Evolutionary conservation across 2,888 invertebrate genomes (phyloP), one percentile per base, ranked within the genome.

Genomic region (Drosophila rubida): DNA sequence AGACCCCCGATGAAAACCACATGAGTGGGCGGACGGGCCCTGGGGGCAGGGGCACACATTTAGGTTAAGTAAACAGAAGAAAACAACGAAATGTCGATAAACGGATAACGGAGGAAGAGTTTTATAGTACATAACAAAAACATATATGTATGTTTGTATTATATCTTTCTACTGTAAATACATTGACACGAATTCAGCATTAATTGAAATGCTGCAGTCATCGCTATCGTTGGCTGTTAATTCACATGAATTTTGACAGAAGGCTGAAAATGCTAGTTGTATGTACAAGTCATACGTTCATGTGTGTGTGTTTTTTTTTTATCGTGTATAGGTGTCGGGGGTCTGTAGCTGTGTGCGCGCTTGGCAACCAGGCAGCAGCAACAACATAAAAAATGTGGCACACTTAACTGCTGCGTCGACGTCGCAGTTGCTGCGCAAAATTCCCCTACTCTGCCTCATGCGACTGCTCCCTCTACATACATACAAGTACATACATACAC

Each of bases 121-220:
- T 64, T 46, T 50, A 44, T 41, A 57, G 59, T 39, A 62, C 27
- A 58, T 59, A 53, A 30, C 46, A 48, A 57, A 46, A 48, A 8
- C 59, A 37, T 1, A 13, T 23, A 23, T 8, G 35, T 60, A 25
- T 49, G 45, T 44, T 5, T 48, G 14, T 14, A 22, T 9, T 22
- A 16, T 53, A 9, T 41, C 27, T 32, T 46, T 53, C 57, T 59
- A 58, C 58, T 67, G 59, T 48, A 59, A 54, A 66, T 78, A 51
- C 65, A 68, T 74, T 82, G 82, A 75, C 86, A 85, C 78, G 69
- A 83, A 76, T 85, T 78, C 69, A 75, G 51, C 51, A 73, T 76
- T 86, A 82, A 85, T 82, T 82, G 83, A 82, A 85, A 86, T 82
- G 86, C 83, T 78, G 82, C 81, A 81, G 81, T 85, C 77, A 79